Conservation (phyloP, 2,888 invertebrate genomes). For the Cataglyphis livida region DNA sequence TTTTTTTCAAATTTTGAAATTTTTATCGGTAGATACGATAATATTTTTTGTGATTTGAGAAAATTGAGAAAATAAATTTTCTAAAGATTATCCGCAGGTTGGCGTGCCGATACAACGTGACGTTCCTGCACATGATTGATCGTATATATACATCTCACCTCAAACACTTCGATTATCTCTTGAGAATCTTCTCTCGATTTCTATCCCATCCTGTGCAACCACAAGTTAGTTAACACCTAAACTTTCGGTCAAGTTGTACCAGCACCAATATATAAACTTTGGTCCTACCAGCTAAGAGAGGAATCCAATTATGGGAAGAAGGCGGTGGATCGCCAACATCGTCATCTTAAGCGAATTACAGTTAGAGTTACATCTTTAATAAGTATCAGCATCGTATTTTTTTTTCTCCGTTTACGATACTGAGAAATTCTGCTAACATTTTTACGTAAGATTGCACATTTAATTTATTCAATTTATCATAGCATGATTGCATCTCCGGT, state of each 20-base stretch:
- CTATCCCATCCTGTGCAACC: background rate
- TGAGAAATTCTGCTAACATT: background rate
- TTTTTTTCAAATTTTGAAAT: background rate
- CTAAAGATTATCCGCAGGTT: background rate
- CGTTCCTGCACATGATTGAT: background rate
- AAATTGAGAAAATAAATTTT: background rate
- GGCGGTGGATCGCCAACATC: conserved; percentile 56
- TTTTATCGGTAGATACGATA: background rate
- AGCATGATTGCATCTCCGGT: background rate
- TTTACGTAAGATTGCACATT: background rate
- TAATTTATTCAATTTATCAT: background rate
- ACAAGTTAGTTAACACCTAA: conserved; percentile 40
- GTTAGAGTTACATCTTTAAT: conserved; percentile 56
- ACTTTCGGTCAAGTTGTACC: conserved; percentile 39
- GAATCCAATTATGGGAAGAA: conserved; percentile 70
- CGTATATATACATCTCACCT: background rate
- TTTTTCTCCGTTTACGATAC: conserved; percentile 40
- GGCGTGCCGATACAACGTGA: background rate
- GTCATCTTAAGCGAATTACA: conserved; percentile 67
- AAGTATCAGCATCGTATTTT: conserved; percentile 60
- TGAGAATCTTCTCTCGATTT: background rate
- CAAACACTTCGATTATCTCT: background rate
- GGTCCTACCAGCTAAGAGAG: conserved; percentile 41
- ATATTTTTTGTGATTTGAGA: background rate
- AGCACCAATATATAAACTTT: conserved; percentile 58